Evolutionary conservation across 2,888 invertebrate genomes (phyloP).

Genomic region (Lasius platythorax): DNA sequence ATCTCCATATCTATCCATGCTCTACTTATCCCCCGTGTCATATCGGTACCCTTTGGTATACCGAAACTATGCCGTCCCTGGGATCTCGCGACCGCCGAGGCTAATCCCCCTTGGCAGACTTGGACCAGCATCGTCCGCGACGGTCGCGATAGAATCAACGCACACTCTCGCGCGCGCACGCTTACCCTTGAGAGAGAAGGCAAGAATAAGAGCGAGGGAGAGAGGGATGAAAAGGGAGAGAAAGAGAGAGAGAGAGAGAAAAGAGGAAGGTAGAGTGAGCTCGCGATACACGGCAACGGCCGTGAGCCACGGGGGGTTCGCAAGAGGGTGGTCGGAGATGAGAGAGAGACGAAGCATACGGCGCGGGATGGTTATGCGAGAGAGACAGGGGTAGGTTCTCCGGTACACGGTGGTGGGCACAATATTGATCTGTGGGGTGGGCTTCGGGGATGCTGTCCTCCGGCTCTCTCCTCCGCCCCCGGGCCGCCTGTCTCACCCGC

Average conservation of each 20-base stretch:
- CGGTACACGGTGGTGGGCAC: constrained; percentile 82
- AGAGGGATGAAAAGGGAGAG: background rate
- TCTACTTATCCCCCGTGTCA: constrained; percentile 41
- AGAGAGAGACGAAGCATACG: constrained; percentile 57
- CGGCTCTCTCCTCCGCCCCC: constrained; percentile 62
- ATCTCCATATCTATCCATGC: constrained; percentile 1
- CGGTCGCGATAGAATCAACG: constrained; percentile 61
- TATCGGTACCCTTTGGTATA: constrained; percentile 35
- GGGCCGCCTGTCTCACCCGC: constrained; percentile 45
- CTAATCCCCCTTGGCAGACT: constrained; percentile 58
- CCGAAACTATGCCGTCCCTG: constrained; percentile 39
- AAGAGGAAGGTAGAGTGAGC: constrained; percentile 6
- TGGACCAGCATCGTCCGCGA: constrained; percentile 65
- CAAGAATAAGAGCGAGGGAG: constrained; percentile 33
- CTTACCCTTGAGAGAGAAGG: constrained; percentile 51
- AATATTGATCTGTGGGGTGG: constrained; percentile 85
- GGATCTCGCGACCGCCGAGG: constrained; percentile 48
- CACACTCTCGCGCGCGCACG: constrained; percentile 37
- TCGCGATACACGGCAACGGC: constrained; percentile 60
- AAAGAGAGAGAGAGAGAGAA: background rate
- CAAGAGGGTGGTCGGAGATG: constrained; percentile 40
- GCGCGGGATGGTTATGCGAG: constrained; percentile 45
- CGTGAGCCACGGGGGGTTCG: constrained; percentile 69
- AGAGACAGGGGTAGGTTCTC: constrained; percentile 67
- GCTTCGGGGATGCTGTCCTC: constrained; percentile 76